These are phyloP conservation scores for Glaucomys volans DNA, from an alignment of 2,113 vertebrate genomes.

Conservation along the genomic window DNA sequence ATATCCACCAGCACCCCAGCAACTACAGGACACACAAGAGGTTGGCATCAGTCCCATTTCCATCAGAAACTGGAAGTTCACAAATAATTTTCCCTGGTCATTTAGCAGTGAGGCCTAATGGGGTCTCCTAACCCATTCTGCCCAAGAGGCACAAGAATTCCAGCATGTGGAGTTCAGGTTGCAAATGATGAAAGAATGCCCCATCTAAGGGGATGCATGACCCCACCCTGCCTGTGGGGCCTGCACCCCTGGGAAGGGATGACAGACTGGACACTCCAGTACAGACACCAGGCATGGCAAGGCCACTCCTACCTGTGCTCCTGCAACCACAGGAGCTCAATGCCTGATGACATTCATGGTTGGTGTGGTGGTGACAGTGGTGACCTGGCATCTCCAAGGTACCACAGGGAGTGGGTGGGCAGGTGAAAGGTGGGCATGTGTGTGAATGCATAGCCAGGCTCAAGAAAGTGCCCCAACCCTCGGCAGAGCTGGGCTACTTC, in stretches of 20 bases:
- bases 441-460: neutral
- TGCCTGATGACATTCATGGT: too few relatives aligned
- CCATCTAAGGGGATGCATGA: too few relatives aligned
- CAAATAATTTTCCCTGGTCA: neutral
- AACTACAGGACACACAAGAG: neutral
- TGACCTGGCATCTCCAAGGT: neutral
- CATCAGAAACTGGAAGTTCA: neutral
- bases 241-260: neutral
- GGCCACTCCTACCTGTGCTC: neutral
- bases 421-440: accelerated
- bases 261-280: too few relatives aligned
- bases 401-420: neutral
- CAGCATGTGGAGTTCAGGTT: accelerated
- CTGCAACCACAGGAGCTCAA: neutral
- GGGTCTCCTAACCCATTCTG: neutral
- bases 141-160: neutral
- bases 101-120: neutral
- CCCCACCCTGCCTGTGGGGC: neutral
- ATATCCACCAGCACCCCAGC: neutral
- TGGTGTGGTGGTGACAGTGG: too few relatives aligned
- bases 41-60: neutral
- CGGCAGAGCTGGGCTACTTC: neutral
- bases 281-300: neutral
- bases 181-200: neutral
- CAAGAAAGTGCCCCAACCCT: neutral